Conservation (phyloP, 2,797 vertebrate species). For the Cirrhinus molitorella region DNA sequence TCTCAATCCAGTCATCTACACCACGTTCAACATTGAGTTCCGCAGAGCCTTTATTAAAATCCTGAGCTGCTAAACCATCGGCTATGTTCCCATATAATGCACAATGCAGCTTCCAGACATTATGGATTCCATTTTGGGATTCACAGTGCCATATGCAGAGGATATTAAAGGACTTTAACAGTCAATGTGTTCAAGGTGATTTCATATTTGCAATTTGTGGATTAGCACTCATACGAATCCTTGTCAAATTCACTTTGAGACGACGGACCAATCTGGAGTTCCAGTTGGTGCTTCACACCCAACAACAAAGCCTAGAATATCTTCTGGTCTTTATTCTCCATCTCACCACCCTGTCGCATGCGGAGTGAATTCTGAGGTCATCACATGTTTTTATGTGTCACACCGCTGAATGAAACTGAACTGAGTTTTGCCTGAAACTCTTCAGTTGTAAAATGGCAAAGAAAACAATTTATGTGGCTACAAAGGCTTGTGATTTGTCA, state of each 20-base stretch:
- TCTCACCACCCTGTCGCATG: slow-evolving; percentile 1
- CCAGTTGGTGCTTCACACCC: background rate
- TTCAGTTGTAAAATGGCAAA: background rate
- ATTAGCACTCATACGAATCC: background rate
- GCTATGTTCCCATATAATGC: background rate
- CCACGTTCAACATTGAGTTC: slow-evolving; percentile 94
- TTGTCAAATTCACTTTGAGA: slow-evolving; percentile 15
- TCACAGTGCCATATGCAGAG: slow-evolving; percentile 7
- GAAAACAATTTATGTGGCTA: slow-evolving; percentile 12
- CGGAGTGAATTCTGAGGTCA: background rate
- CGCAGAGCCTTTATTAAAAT: slow-evolving; percentile 95
- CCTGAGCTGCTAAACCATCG: slow-evolving; percentile 85
- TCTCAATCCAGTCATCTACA: slow-evolving; percentile 94
- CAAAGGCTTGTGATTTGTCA: slow-evolving; percentile 12
- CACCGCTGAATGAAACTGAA: background rate
- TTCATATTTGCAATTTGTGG: slow-evolving; percentile 10
- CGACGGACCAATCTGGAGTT: background rate
- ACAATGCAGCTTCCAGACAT: background rate
- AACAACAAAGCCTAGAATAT: slow-evolving; percentile 16
- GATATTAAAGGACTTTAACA: background rate
- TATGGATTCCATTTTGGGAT: slow-evolving; percentile 16
- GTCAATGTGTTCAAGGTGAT: background rate
- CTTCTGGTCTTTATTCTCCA: background rate
- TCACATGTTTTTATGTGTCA: slow-evolving; percentile 24
- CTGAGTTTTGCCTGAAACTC: slow-evolving; percentile 18